phyloP scores from a whole-genome alignment of 2,113 vertebrate species.

The Sceloporus undulatus region DNA sequence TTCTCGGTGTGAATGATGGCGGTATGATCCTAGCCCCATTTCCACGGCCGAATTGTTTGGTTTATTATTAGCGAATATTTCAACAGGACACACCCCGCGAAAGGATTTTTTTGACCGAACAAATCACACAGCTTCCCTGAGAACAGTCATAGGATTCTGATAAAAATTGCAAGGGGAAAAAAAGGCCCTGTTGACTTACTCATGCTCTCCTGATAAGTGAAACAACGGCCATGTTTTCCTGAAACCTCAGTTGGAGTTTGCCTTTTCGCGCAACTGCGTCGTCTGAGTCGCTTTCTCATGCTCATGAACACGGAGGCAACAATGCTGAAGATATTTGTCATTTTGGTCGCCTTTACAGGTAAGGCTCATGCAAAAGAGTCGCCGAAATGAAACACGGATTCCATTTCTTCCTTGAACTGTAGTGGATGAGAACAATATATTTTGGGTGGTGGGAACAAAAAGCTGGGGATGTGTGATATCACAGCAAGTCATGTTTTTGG shows the following conservation, averaged over 20 bases:
- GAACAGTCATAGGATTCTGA: constrained; percentile 65
- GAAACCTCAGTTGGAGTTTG: constrained; percentile 47
- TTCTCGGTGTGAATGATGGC: constrained; percentile 12
- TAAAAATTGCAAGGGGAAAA: constrained; percentile 55
- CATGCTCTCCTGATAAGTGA: constrained; percentile 64
- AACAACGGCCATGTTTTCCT: constrained; percentile 48
- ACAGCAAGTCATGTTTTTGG: neutral
- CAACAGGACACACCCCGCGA: constrained; percentile 41
- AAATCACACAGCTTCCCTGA: constrained; percentile 56
- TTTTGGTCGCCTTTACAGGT: constrained; percentile 67
- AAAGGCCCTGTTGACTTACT: constrained; percentile 64
- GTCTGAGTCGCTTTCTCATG: constrained; percentile 35
- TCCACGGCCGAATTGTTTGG: constrained; percentile 42
- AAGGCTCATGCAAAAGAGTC: constrained; percentile 38
- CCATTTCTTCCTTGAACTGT: neutral
- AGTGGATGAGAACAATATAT: neutral
- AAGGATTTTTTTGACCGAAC: constrained; percentile 61
- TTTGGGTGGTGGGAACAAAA: constrained; percentile 22
- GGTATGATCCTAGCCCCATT: constrained; percentile 13
- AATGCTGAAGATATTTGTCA: constrained; percentile 55
- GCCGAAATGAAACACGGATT: constrained; percentile 1
- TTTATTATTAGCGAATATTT: constrained; percentile 72
- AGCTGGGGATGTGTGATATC: neutral
- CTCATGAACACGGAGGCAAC: neutral
- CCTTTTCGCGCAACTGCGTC: constrained; percentile 41